Evolutionary conservation across 1,140 invertebrate species (phyloP), one percentile per base, ranked within the genome.

Genomic region (Hycleus phaleratus): DNA sequence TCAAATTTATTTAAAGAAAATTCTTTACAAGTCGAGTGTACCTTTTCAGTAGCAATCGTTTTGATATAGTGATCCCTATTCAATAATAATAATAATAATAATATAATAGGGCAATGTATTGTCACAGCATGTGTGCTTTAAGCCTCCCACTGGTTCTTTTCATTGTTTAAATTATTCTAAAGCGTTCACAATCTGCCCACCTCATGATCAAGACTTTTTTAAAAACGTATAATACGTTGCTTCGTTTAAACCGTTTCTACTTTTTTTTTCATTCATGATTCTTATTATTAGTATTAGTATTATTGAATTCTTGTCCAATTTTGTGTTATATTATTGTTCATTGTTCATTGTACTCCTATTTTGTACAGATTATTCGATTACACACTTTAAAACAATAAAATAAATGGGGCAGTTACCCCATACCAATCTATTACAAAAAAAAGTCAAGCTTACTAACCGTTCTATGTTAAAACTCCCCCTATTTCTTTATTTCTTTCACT

Each of bases 41-140:
- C 69, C 69, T 71, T 71, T 71, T 69, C 69, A 70, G 69, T 69
- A 65, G 66, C 67, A 69, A 71, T 60, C 63, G 65, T 38, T 61
- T 56, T 61, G 63, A 69, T 67, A 68, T 62, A 64, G 64, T 62
- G 66, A 68, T 68, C 66, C 66, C 68, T 59, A 69, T 69, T 66
- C 64, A 69, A 56, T 42, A 63, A 62, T 63, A 18, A 18, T 18
- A 18, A 18, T 18, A 18, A 18, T 18, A 64, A 69, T 69, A 61
- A 64, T 61, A 69, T 66, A 69, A 69, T 69, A 57, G 64, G 52
- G 49, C 60, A 40, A 54, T 56, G 65, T 63, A 64, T 66, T 66
- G 66, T 69, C 68, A 46, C 64, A 64, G 65, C 67, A 67, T 70
- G 68, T 70, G 67, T 60, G 62, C 62, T 61, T 32, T 32, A 32